Base-by-base conservation (phyloP, 2,113 vertebrate genomes). In the Lepisosteus oculatus region DNA sequence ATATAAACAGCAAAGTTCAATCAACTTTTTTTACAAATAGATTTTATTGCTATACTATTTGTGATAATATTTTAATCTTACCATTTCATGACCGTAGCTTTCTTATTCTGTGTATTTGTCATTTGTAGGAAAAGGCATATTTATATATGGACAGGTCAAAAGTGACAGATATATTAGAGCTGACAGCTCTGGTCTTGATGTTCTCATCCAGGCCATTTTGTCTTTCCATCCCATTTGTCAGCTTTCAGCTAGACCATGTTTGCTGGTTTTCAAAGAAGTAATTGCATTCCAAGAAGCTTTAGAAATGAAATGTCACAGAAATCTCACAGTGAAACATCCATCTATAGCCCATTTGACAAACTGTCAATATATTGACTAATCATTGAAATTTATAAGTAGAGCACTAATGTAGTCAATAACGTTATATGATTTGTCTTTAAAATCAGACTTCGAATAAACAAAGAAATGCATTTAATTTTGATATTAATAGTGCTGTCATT, bases 321-420 rank as follows among this genome's bases (percentile, higher is more conserved):
- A 3, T 8, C 47, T 6, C 8, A 51, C 47, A 51, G 8, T 9
- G 5, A 51, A 51, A 51, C 47, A 59, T n/a, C 3, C 13, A 12
- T 12, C 1, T 59, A 11, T 59, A 12, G 12, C 56, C 14, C 56
- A 59, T 59, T 59, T 59, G 11, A 12, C 56, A 59, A 59, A 59
- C 3, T 68, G 15, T 47, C 45, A 68, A 11, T 54, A n/a, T 55
- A 55, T 68, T 68, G 66, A 68, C 45, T 68, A 55, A 68, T 51
- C 51, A 15, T 12, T 12, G 66, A 55, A 55, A 55, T 68, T 3
- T 7, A 68, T 15, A 55, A 14, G 11, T 12, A 59, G 7, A 59
- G 17, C 17, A 29, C 17, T 29, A 29, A 29, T 29, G 1, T 4
- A 59, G 13, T 59, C 56, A 59, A 59, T 59, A 59, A 59, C 13